These are phyloP conservation scores for Cotesia vestalis DNA, from an alignment of 1,140 invertebrate species.

Conservation along the genomic window DNA sequence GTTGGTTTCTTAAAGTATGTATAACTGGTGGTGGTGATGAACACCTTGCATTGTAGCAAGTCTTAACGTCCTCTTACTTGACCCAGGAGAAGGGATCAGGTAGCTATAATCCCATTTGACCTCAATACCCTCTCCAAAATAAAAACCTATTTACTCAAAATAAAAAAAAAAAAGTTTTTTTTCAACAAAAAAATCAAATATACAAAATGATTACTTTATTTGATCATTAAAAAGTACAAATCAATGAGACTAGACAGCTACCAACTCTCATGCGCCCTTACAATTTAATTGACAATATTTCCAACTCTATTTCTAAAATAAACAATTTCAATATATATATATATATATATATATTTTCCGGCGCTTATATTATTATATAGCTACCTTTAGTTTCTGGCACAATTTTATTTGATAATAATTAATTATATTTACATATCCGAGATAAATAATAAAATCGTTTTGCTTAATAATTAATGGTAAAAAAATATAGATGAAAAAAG, in stretches of 20 bases:
- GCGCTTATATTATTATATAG: background rate
- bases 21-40: background rate
- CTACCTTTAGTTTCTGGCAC: constrained; percentile 2
- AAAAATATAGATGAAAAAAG: constrained; percentile 45
- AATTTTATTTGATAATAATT: background rate
- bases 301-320: background rate
- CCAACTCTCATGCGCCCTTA: constrained; percentile 41
- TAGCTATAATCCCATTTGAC: background rate
- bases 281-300: background rate
- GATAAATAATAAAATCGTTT: constrained; percentile 37
- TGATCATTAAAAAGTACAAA: constrained; percentile 57
- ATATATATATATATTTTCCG: background rate
- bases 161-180: background rate
- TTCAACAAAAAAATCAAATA: background rate
- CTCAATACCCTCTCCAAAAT: background rate
- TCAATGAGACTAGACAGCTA: constrained; percentile 59
- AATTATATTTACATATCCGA: constrained; percentile 30
- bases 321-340: background rate
- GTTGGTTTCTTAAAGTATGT: constrained; percentile 11
- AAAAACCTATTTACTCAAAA: background rate
- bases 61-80: background rate
- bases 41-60: background rate
- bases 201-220: constrained; percentile 46
- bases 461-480: constrained; percentile 43
- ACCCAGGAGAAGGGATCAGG: constrained; percentile 1